Conservation (phyloP, 1,140 invertebrate species). For the Drosophila nikananu region DNA sequence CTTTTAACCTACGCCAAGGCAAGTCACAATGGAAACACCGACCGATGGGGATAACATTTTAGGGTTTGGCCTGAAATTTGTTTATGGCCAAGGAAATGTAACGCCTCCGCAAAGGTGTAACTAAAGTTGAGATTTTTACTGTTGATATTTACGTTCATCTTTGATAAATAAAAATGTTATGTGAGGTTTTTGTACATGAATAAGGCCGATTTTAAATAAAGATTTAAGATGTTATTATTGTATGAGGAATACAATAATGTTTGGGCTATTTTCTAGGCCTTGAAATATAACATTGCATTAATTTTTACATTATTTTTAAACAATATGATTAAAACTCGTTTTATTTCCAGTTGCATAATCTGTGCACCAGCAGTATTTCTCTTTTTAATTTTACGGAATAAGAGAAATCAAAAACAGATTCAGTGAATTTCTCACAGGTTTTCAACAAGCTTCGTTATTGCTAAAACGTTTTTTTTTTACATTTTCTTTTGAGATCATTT, state of each 20-base stretch:
- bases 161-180: background rate
- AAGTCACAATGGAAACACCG: slow-evolving; percentile 14
- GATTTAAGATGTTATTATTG: too few species aligned
- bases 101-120: slow-evolving; percentile 33
- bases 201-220: background rate
- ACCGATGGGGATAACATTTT: slow-evolving; percentile 28
- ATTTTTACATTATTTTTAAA: background rate
- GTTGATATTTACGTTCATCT: background rate
- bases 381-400: background rate
- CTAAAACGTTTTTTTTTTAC: slow-evolving; percentile 16
- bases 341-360: background rate
- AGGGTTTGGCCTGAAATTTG: slow-evolving; percentile 22
- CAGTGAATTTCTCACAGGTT: slow-evolving; percentile 9
- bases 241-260: too few species aligned
- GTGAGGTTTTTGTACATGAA: background rate
- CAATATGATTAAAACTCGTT: background rate
- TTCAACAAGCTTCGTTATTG: slow-evolving; percentile 13
- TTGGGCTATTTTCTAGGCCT: too few species aligned
- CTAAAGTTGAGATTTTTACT: slow-evolving; percentile 6
- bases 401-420: background rate
- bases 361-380: background rate
- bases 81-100: slow-evolving; percentile 25
- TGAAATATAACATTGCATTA: too few species aligned
- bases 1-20: slow-evolving; percentile 49
- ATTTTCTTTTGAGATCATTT: slow-evolving; percentile 30